A percentile compares a stretch with the other conserved stretches of the same genome.
Conservation (phyloP, 2,888 invertebrate species). For the Digitonthophagus gazella region DNA sequence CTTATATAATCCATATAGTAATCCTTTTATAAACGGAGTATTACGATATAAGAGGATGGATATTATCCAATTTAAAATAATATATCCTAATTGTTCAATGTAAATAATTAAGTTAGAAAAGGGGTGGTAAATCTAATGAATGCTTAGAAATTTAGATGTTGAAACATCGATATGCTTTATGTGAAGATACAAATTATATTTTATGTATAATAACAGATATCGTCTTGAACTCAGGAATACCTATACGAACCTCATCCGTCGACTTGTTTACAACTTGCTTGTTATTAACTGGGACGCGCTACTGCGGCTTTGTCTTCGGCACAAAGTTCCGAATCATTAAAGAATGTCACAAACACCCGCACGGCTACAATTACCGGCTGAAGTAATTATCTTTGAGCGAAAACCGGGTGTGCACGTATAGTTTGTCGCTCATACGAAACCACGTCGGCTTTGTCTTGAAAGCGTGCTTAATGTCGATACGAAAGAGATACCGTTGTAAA, state of each 20-base stretch:
- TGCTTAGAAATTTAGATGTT: too few relatives aligned
- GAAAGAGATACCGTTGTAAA: background rate
- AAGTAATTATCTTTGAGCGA: slow-evolving; percentile 17
- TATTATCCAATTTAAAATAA: background rate
- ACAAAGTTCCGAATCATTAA: slow-evolving; percentile 1
- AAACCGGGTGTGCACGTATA: background rate
- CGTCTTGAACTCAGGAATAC: background rate
- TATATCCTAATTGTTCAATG: too few relatives aligned
- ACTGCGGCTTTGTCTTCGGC: slow-evolving; percentile 4
- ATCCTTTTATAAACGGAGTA: background rate
- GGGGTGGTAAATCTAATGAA: too few relatives aligned
- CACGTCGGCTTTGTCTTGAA: background rate
- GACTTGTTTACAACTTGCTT: background rate
- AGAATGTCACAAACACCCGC: slow-evolving; percentile 12
- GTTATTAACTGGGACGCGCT: slow-evolving; percentile 1
- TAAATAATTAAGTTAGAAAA: too few relatives aligned
- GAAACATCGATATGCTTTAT: too few relatives aligned
- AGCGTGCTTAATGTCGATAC: background rate
- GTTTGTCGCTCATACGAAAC: background rate
- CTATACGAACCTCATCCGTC: background rate
- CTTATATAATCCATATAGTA: background rate
- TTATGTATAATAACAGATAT: too few relatives aligned
- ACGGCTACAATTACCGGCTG: slow-evolving; percentile 4
- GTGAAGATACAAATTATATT: too few relatives aligned
- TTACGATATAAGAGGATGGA: background rate